Conservation (phyloP, 2,888 invertebrate species). For the Aproaerema taeniolella region DNA sequence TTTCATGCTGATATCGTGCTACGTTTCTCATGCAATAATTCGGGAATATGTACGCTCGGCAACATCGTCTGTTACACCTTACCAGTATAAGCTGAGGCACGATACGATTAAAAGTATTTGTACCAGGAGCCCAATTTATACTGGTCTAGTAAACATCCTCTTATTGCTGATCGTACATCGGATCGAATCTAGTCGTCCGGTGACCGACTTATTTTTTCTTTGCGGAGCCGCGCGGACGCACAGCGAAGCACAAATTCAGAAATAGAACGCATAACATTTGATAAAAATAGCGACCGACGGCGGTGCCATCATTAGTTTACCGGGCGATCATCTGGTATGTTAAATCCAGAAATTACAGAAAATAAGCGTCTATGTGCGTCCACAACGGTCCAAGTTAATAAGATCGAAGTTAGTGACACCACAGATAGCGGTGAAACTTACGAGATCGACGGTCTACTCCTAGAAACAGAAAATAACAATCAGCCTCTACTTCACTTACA, state of each 20-base stretch:
- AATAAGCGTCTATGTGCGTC: background rate
- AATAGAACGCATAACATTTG: conserved; percentile 63
- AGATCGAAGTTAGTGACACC: conserved; percentile 73
- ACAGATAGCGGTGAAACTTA: conserved; percentile 77
- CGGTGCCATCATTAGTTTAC: conserved; percentile 41
- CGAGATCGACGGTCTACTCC: conserved; percentile 78
- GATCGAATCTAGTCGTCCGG: conserved; percentile 44
- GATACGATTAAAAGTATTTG: too few relatives aligned
- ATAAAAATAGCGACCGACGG: conserved; percentile 54
- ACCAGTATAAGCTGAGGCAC: conserved; percentile 16
- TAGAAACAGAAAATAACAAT: conserved; percentile 78
- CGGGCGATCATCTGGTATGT: conserved; percentile 44
- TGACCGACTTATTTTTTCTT: conserved; percentile 63
- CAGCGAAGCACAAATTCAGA: conserved; percentile 49
- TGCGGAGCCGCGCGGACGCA: conserved; percentile 66
- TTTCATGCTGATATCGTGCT: conserved; percentile 48
- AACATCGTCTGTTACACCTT: too few relatives aligned
- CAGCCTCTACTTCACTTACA: conserved; percentile 63
- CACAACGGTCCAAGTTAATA: conserved; percentile 50
- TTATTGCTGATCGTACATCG: too few relatives aligned
- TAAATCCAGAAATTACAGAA: conserved; percentile 25
- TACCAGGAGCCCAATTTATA: too few relatives aligned
- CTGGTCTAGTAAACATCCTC: too few relatives aligned
- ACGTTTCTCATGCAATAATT: conserved; percentile 49
- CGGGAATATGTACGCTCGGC: conserved; percentile 38